Base-by-base conservation (phyloP, 2,113 vertebrate genomes). In the Pelecanoides urinatrix region DNA sequence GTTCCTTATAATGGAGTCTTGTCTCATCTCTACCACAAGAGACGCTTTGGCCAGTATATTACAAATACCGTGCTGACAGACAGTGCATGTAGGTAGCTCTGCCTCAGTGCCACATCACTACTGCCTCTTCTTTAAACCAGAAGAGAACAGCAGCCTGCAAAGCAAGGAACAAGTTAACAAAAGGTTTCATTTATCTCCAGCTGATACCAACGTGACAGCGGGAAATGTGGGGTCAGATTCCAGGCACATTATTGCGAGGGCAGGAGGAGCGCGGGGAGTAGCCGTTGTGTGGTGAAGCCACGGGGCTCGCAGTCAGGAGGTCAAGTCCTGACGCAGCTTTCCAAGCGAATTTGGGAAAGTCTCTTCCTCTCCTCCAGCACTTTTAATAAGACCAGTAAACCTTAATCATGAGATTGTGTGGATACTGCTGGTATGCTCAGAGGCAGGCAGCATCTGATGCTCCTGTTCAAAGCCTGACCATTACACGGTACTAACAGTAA, bases 181-280 rank as follows among this genome's bases (percentile, higher is more conserved):
- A 94, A 90, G 75, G 62, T 47, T 88, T 90, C 71, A 95, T 96
- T 96, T 96, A 92, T 92, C 82, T 94, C 83, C 94, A 89, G 86
- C 88, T 95, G 92, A 95, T 96, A 84, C 76, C 83, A 85, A 81
- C 6, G n/a, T 68, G 96, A 92, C 96, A 94, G 84, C 3, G 14
- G 79, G 86, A 96, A 96, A 86, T 29, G 61, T 1, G 0, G 76
- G 95, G 83, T 89, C 92, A 94, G 56, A 93, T 97, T 96, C 94
- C 83, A 92, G 86, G 86, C 90, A 81, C 65, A 44, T 85, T 92
- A 86, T 75, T 94, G 61, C 0, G 2, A 86, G 92, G 86, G 86
- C 91, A 95, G 75, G 50, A 86, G 93, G 67, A 93, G 47, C 6
- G 7, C 3, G 1, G 86, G 91, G 93, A 96, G 94, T 56, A 94